Conservation (phyloP, 2,113 vertebrate genomes). For the Scatophagus argus region DNA sequence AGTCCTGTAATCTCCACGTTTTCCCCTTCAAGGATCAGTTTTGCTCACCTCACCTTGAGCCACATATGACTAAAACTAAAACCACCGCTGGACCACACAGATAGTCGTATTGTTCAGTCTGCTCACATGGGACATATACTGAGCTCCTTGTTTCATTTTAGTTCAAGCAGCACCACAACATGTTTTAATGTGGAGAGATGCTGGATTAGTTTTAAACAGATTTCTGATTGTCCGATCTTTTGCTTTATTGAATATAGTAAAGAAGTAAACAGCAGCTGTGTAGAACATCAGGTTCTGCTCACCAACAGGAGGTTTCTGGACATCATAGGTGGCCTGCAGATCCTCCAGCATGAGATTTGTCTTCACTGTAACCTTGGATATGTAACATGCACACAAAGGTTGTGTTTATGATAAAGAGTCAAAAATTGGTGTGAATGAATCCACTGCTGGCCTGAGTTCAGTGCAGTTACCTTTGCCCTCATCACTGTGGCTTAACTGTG, state of each 20-base stretch:
- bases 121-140: background rate
- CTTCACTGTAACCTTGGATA: background rate
- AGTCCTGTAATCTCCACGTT: background rate
- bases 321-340: background rate
- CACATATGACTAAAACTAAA: background rate
- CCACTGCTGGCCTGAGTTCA: background rate
- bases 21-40: constrained; percentile 10
- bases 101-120: background rate
- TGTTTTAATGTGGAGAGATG: background rate
- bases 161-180: background rate
- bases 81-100: background rate
- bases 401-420: background rate
- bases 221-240: background rate
- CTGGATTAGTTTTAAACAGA: background rate
- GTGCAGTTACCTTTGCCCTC: no score
- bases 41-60: background rate
- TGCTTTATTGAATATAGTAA: background rate
- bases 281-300: constrained; percentile 5
- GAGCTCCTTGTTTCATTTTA: background rate
- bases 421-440: background rate
- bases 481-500: background rate
- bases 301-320: background rate
- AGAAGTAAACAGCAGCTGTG: background rate
- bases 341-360: background rate
- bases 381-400: background rate